These are phyloP conservation scores for Druceiella hillmani DNA, from an alignment of 2,888 invertebrate genomes.

Conservation along the genomic window DNA sequence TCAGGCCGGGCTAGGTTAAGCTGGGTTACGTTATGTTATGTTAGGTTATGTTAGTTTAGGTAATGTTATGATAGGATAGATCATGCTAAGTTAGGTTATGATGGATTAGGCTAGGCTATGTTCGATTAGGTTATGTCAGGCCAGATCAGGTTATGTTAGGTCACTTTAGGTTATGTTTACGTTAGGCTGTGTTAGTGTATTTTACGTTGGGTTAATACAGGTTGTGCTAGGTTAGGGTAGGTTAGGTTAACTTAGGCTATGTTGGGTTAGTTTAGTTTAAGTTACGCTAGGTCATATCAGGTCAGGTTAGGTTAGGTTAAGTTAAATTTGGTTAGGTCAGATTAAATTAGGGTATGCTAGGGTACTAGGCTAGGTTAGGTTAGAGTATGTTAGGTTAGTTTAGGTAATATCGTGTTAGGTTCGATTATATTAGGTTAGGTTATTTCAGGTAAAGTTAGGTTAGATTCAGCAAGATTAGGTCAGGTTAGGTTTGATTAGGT, in stretches of 20 bases:
- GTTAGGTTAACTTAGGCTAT: slow-evolving; percentile 21
- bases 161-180: slow-evolving; percentile 14
- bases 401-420: slow-evolving; percentile 22
- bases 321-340: slow-evolving; percentile 24
- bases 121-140: slow-evolving; percentile 20
- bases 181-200: slow-evolving; percentile 23
- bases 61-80: slow-evolving; percentile 19
- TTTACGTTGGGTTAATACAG: slow-evolving; percentile 17
- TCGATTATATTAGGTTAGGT: slow-evolving; percentile 21
- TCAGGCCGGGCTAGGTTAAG: slow-evolving; percentile 19
- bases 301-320: slow-evolving; percentile 21
- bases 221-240: slow-evolving; percentile 18
- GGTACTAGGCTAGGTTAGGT: slow-evolving; percentile 25
- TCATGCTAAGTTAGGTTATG: slow-evolving; percentile 19
- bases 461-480: slow-evolving; percentile 21
- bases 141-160: slow-evolving; percentile 18
- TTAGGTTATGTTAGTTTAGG: too few relatives aligned
- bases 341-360: slow-evolving; percentile 21
- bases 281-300: slow-evolving; percentile 14
- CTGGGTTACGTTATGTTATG: slow-evolving; percentile 16
- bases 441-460: slow-evolving; percentile 19
- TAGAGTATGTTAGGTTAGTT: slow-evolving; percentile 22
- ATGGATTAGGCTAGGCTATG: slow-evolving; percentile 20
- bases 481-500: slow-evolving; percentile 19
- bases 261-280: slow-evolving; percentile 18